Evolutionary conservation across 2,113 vertebrate genomes (phyloP).

Genomic region (Podiceps cristatus): DNA sequence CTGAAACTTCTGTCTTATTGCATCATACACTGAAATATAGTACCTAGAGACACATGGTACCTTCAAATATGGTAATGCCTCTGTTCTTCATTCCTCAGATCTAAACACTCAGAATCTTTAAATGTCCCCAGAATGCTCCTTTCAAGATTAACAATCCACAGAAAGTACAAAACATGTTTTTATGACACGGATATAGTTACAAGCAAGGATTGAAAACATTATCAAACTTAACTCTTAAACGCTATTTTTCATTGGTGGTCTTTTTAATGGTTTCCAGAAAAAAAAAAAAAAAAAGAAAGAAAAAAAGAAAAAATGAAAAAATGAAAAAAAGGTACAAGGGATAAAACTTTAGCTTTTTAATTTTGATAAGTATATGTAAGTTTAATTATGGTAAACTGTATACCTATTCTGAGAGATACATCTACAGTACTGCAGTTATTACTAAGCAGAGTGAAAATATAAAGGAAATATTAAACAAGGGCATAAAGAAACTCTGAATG

Average conservation of each 20-base stretch:
- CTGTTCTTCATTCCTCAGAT: background rate
- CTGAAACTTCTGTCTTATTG: background rate
- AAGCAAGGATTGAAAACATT: background rate
- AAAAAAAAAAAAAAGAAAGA: background rate
- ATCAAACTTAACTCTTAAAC: background rate
- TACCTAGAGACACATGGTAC: background rate
- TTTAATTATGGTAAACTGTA: background rate
- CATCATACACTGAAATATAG: background rate
- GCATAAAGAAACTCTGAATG: background rate
- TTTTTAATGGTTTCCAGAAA: background rate
- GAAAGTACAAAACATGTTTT: background rate
- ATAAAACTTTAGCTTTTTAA: background rate
- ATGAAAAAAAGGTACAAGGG: background rate
- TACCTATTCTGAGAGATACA: background rate
- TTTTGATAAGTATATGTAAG: background rate
- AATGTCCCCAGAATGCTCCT: background rate
- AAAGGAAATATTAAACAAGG: background rate
- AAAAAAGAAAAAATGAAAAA: background rate
- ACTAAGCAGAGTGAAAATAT: background rate
- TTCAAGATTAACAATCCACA: background rate
- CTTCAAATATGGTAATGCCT: background rate
- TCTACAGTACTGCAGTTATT: background rate
- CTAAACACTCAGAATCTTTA: background rate
- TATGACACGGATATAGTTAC: background rate
- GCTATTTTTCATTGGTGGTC: background rate